These are phyloP conservation scores for Heliothis peltigera DNA, from an alignment of 2,888 invertebrate species.

Conservation along the genomic window DNA sequence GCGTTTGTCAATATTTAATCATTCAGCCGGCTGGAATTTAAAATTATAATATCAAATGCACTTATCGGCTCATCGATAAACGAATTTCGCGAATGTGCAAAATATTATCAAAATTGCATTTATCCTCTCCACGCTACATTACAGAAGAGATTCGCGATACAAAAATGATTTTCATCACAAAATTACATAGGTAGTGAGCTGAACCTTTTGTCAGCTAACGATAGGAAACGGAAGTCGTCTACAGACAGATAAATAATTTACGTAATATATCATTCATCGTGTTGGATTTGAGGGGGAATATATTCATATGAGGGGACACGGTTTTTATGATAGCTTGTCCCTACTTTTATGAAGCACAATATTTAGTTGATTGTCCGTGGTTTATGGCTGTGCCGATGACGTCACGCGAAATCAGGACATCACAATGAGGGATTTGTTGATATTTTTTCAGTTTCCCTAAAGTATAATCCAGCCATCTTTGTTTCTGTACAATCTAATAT, in stretches of 20 bases:
- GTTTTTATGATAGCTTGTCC: slow-evolving; percentile 47
- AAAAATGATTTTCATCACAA: slow-evolving; percentile 30
- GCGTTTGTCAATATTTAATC: neutral
- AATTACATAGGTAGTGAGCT: slow-evolving; percentile 28
- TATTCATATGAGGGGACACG: slow-evolving; percentile 39
- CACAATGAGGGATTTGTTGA: neutral
- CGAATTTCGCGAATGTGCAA: slow-evolving; percentile 1
- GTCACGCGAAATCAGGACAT: slow-evolving; percentile 25
- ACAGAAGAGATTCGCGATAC: slow-evolving; percentile 18
- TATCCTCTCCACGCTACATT: slow-evolving; percentile 35
- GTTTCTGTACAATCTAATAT: neutral
- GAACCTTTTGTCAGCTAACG: slow-evolving; percentile 54
- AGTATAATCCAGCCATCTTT: neutral
- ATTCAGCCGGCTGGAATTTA: neutral
- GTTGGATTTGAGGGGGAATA: slow-evolving; percentile 47
- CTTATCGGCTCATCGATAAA: slow-evolving; percentile 9
- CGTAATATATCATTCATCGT: slow-evolving; percentile 57
- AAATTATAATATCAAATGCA: neutral
- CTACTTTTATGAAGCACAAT: slow-evolving; percentile 49
- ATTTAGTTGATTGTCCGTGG: slow-evolving; percentile 47
- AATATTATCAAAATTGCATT: slow-evolving; percentile 20
- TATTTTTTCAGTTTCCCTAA: neutral
- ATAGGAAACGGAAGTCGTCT: slow-evolving; percentile 62
- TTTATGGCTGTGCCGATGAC: slow-evolving; percentile 21
- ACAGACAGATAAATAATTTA: slow-evolving; percentile 60